Evolutionary conservation across 1,140 invertebrate species (phyloP).

Genomic region (Caligus rogercresseyi): DNA sequence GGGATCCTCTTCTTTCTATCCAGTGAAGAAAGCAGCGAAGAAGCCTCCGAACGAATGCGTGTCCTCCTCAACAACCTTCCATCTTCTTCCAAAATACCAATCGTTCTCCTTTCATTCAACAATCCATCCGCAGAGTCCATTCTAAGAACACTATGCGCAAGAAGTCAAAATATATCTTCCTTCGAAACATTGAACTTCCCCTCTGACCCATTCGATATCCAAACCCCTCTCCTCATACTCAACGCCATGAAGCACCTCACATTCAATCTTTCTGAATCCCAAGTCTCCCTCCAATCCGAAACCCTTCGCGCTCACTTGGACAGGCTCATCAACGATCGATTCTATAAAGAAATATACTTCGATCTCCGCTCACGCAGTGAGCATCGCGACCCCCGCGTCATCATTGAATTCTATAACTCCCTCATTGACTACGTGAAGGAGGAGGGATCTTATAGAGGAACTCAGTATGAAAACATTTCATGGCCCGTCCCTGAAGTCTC

Average conservation of each 20-base stretch:
- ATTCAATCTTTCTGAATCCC: neutral
- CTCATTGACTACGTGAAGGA: neutral
- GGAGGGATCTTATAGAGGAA: neutral
- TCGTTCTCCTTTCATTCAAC: neutral
- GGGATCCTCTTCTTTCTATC: neutral
- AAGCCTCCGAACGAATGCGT: neutral
- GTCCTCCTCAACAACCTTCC: neutral
- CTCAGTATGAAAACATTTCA: neutral
- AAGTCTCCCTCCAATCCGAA: neutral
- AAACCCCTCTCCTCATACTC: neutral
- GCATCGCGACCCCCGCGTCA: neutral
- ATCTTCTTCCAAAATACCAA: neutral
- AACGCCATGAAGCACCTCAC: neutral
- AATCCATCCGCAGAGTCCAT: neutral
- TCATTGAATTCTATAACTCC: constrained; percentile 3
- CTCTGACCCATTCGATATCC: neutral
- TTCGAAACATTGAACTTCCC: neutral
- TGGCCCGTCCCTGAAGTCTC: constrained; percentile 10
- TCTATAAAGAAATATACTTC: neutral
- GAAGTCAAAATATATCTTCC: neutral
- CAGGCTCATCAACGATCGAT: neutral
- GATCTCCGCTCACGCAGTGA: neutral
- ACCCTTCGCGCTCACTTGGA: neutral
- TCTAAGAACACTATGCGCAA: neutral
- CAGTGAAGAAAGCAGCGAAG: neutral